phyloP scores from a whole-genome alignment of 1,140 invertebrate species.

The Brachionus rotundiformis region DNA sequence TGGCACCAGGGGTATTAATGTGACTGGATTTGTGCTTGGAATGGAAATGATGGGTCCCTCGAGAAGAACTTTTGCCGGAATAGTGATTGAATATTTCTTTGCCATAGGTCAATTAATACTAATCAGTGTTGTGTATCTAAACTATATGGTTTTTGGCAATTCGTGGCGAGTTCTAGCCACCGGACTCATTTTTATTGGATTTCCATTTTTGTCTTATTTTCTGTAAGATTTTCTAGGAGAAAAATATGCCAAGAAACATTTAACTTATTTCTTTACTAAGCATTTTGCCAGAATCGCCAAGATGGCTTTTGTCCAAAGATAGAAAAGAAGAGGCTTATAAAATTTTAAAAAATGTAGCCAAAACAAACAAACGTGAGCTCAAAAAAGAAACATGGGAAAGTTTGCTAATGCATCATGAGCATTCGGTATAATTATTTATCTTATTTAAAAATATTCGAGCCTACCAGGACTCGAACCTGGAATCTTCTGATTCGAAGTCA shows the following conservation, averaged over 20 bases:
- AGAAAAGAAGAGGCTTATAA: slow-evolving; percentile 56
- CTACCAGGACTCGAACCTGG: slow-evolving; percentile 30
- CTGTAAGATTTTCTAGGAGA: too few species aligned
- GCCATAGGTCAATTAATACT: slow-evolving; percentile 50
- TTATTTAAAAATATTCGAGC: background rate
- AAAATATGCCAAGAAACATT: too few species aligned
- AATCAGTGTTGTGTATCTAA: slow-evolving; percentile 11
- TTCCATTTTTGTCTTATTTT: slow-evolving; percentile 51
- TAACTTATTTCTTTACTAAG: too few species aligned
- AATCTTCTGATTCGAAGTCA: slow-evolving; percentile 36
- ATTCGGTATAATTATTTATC: slow-evolving; percentile 24
- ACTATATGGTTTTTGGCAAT: slow-evolving; percentile 10
- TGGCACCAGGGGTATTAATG: slow-evolving; percentile 40
- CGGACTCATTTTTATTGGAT: background rate
- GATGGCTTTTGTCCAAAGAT: slow-evolving; percentile 57
- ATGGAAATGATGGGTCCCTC: slow-evolving; percentile 42
- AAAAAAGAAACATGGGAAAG: slow-evolving; percentile 31
- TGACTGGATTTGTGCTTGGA: slow-evolving; percentile 50
- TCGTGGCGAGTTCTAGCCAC: slow-evolving; percentile 1
- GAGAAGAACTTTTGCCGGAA: slow-evolving; percentile 20
- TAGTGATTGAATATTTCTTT: slow-evolving; percentile 52
- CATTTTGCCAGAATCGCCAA: slow-evolving; percentile 58
- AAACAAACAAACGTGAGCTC: slow-evolving; percentile 55
- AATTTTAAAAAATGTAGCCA: slow-evolving; percentile 55
- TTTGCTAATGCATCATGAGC: slow-evolving; percentile 6